Evolutionary conservation across 1,140 invertebrate species (phyloP), one percentile per base, ranked within the genome.

Genomic region (Ruditapes philippinarum): DNA sequence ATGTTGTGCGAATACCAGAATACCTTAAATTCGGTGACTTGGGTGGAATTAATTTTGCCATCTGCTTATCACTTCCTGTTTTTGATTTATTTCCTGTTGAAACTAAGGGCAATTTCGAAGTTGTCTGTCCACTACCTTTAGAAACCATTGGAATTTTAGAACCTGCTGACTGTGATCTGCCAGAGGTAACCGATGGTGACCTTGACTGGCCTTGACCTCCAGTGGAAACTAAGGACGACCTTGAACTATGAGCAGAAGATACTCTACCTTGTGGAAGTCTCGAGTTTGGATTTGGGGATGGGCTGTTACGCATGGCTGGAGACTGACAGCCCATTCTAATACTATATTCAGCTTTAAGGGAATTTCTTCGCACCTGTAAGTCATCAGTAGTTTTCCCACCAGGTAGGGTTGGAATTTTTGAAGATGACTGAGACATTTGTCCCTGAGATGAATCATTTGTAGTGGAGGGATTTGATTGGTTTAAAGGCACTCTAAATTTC

Each of bases 101-200:
- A 25, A 25, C 14, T n/a, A n/a, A 74, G 0, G 62, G 17, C n/a
- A 49, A 74, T 40, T 42, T 45, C 38, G 83, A 51, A 28, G 42
- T 85, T 11, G 54, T 22, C 19, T 36, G 54, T 28, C 9, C 51
- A 38, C 54, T 36, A 25, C 0, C n/a, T 81, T 81, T 65, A 11
- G 65, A 68, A n/a, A 83, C 81, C 4, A 62, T 76, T 19, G 73
- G 73, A 60, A 87, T 87, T 68, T 60, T 87, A 74, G 84, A 87
- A 22, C 84, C 84, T 51, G 68, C 40, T 42, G 84, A 78, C 3
- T 74, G 68, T 87, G 84, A 87, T 40, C 84, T 78, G 65, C 45
- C 42, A 17, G 73, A 79, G 51, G 51, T 79, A 25, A 28, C 31
- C 22, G 84, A 87, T 25, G 84, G 84, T 28, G 70, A 78, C 74